Percentiles rank a stretch among this genome's conserved stretches.
These are phyloP conservation scores for Eudasyphora cyanicolor DNA, from an alignment of 2,888 invertebrate genomes.

Conservation along the genomic window DNA sequence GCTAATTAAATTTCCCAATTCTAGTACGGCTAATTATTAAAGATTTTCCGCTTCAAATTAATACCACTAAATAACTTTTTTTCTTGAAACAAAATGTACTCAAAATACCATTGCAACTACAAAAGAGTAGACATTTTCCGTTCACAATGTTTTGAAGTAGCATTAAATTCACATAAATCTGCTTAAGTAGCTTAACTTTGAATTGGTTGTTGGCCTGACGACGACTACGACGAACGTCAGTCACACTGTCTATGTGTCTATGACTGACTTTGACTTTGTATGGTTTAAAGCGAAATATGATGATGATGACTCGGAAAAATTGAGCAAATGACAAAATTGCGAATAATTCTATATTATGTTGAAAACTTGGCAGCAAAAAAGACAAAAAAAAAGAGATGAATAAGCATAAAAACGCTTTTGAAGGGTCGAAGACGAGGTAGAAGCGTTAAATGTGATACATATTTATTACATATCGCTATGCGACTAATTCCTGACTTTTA, in stretches of 20 bases:
- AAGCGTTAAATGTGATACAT: background rate
- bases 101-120: background rate
- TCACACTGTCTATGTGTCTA: slow-evolving; percentile 5
- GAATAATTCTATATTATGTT: slow-evolving; percentile 19
- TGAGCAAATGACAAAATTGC: background rate
- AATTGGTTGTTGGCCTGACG: slow-evolving; percentile 26
- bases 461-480: background rate
- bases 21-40: no score
- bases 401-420: background rate
- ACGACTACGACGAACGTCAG: slow-evolving; percentile 29
- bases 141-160: slow-evolving; percentile 18
- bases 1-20: no score
- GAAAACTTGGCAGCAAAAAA: background rate
- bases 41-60: no score
- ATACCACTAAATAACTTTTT: background rate
- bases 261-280: slow-evolving; percentile 60
- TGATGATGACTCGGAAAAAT: background rate
- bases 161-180: slow-evolving; percentile 45
- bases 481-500: background rate
- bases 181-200: slow-evolving; percentile 63
- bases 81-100: no score
- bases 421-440: background rate
- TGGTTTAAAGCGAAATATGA: slow-evolving; percentile 29
- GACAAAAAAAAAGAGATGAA: slow-evolving; percentile 40
- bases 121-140: background rate